These are phyloP conservation scores for Rhimphoctona megacephalus DNA, from an alignment of 2,888 invertebrate genomes.

Conservation along the genomic window DNA sequence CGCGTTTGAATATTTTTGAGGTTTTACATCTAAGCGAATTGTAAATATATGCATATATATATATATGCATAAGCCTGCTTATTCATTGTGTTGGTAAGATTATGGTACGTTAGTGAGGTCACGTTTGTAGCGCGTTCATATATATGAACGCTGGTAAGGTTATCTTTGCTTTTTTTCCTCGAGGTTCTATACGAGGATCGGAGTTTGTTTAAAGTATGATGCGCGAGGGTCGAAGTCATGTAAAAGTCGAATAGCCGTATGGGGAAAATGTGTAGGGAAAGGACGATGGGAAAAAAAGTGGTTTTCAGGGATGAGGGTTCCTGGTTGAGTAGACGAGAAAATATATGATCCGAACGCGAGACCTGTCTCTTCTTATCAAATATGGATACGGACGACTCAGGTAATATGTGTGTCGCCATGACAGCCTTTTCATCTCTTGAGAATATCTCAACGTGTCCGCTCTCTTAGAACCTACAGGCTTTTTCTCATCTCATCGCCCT, in stretches of 20 bases:
- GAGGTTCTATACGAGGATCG: slow-evolving; percentile 5
- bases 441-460: slow-evolving; percentile 45
- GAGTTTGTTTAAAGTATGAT: slow-evolving; percentile 29
- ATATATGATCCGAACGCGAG: slow-evolving; percentile 63
- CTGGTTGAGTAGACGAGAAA: slow-evolving; percentile 57
- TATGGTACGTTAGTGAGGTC: not conserved
- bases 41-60: not conserved
- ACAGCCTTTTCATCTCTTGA: slow-evolving; percentile 57
- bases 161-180: not conserved
- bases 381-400: slow-evolving; percentile 56
- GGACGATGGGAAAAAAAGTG: slow-evolving; percentile 7
- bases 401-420: slow-evolving; percentile 58
- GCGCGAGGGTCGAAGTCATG: slow-evolving; percentile 25
- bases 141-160: not conserved
- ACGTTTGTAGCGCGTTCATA: slow-evolving; percentile 3
- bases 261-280: not conserved
- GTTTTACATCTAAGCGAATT: not conserved
- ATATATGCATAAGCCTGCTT: not conserved
- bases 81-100: not conserved
- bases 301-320: slow-evolving; percentile 45
- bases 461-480: slow-evolving; percentile 6
- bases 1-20: slow-evolving; percentile 13
- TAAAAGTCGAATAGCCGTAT: slow-evolving; percentile 25
- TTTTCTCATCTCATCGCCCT: not conserved
- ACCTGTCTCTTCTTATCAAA: slow-evolving; percentile 65